Percentiles rank a stretch among this genome's conserved stretches.
Evolutionary conservation across 2,888 invertebrate genomes (phyloP).

Genomic region (Cryptocephalus primarius): DNA sequence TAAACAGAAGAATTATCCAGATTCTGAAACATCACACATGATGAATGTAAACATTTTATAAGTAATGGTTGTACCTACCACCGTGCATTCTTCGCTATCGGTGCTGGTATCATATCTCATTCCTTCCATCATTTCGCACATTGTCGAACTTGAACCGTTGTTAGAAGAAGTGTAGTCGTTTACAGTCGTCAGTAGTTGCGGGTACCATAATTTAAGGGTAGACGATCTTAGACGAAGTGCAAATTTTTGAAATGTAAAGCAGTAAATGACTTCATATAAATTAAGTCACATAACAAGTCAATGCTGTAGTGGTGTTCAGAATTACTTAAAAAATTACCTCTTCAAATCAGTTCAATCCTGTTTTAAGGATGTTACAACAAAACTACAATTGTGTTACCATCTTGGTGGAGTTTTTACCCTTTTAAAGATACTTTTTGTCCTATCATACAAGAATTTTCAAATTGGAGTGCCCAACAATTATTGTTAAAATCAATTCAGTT

Average conservation of each 20-base stretch:
- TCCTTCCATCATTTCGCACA: slow-evolving; percentile 6
- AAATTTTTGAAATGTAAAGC: neutral
- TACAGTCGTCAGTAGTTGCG: slow-evolving; percentile 5
- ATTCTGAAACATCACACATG: slow-evolving; percentile 8
- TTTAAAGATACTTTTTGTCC: no score
- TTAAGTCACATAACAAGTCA: no score
- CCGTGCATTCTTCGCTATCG: neutral
- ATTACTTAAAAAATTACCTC: no score
- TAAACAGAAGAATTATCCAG: slow-evolving; percentile 16
- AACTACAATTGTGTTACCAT: no score
- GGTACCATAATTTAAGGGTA: slow-evolving; percentile 7
- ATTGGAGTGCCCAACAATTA: no score
- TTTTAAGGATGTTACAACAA: no score
- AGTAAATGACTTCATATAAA: neutral
- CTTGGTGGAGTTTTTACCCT: no score
- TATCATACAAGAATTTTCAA: no score
- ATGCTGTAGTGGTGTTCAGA: no score
- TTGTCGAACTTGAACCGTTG: slow-evolving; percentile 1
- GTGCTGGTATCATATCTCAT: neutral
- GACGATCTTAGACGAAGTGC: neutral
- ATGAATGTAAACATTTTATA: no score
- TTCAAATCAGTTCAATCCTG: no score
- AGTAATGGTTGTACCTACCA: neutral
- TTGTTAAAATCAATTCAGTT: no score
- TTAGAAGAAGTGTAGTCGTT: slow-evolving; percentile 4